Evolutionary conservation across 2,113 vertebrate genomes (phyloP).

Genomic region (Merops nubicus): DNA sequence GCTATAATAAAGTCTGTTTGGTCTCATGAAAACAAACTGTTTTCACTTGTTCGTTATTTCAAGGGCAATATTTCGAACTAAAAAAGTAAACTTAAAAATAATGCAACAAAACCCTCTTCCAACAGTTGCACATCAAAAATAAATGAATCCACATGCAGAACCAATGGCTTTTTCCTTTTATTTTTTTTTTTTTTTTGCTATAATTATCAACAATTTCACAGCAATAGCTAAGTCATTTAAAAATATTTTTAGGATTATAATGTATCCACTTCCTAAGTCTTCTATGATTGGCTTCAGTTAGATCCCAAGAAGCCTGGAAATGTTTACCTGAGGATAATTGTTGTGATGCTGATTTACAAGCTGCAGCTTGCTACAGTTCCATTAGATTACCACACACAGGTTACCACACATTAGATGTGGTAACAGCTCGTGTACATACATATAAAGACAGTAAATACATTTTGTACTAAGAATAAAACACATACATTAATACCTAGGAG

Average conservation of each 20-base stretch:
- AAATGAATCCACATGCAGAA: not conserved
- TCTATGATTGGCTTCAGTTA: not conserved
- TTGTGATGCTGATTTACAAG: not conserved
- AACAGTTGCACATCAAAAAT: conserved; percentile 23
- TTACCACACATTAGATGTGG: not conserved
- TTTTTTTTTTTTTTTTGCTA: conserved; percentile 9
- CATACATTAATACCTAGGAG: not conserved
- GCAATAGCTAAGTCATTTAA: not conserved
- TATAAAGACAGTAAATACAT: not conserved
- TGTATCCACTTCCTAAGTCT: not conserved
- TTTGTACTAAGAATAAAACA: not conserved
- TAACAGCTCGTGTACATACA: not conserved
- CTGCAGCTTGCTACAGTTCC: not conserved
- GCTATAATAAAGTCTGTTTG: conserved; percentile 6
- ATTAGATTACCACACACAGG: not conserved
- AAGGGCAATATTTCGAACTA: conserved; percentile 1
- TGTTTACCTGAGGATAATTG: not conserved
- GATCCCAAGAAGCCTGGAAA: not conserved
- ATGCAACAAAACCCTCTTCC: not conserved
- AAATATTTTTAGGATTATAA: not conserved
- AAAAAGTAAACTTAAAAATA: conserved; percentile 24
- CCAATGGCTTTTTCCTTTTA: not conserved
- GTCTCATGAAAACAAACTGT: conserved; percentile 21
- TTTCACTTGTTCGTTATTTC: conserved; percentile 27
- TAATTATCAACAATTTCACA: conserved; percentile 5